These are phyloP conservation scores for Engraulis encrasicolus DNA, from an alignment of 2,113 vertebrate species.

Conservation along the genomic window DNA sequence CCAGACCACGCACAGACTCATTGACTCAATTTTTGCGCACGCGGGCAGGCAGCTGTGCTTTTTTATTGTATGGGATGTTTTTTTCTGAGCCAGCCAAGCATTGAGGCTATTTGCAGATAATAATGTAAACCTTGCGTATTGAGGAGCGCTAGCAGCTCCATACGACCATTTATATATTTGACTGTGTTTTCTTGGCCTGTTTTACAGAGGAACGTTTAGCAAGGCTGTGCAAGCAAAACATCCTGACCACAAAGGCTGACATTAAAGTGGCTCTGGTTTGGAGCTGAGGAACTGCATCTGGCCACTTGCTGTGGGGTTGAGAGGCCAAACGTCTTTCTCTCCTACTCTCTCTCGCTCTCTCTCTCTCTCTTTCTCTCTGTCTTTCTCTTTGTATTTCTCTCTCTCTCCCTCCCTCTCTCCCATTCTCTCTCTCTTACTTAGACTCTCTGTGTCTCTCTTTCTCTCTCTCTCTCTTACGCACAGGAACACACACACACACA, in stretches of 20 bases:
- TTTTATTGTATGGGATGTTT: conserved; percentile 28
- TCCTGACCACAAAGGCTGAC: conserved; percentile 44
- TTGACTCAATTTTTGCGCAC: background rate
- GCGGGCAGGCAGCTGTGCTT: too few relatives aligned
- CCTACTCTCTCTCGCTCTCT: too few relatives aligned
- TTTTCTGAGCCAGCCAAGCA: conserved; percentile 26
- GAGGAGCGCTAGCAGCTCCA: conserved; percentile 29
- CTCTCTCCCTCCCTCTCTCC: background rate
- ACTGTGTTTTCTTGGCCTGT: conserved; percentile 29
- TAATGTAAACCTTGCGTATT: conserved; percentile 34
- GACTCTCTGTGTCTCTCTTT: too few relatives aligned
- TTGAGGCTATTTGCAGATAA: conserved; percentile 32
- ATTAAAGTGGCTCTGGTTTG: conserved; percentile 53
- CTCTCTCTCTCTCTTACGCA: too few relatives aligned
- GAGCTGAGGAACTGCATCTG: conserved; percentile 42
- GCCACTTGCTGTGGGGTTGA: conserved; percentile 28
- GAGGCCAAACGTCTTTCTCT: background rate
- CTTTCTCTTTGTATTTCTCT: background rate
- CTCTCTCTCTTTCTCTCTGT: background rate
- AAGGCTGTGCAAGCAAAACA: conserved; percentile 49
- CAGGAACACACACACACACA: too few relatives aligned
- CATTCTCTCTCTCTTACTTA: background rate
- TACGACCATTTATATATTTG: conserved; percentile 28
- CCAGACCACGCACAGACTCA: conserved; percentile 1
- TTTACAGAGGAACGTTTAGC: conserved; percentile 44